Conservation (phyloP, 1,140 invertebrate species). For the Magallana gigas region DNA sequence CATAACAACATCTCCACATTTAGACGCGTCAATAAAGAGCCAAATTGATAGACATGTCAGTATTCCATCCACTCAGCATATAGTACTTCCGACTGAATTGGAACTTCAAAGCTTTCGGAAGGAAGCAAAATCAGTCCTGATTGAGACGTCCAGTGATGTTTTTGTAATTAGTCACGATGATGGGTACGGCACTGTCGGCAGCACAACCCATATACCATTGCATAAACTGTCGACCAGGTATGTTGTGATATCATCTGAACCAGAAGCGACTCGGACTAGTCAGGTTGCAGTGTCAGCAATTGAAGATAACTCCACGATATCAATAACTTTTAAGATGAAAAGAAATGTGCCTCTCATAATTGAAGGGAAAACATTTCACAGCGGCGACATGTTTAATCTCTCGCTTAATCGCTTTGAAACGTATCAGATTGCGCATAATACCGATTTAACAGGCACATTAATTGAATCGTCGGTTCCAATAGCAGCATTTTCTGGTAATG, state of each 20-base stretch:
- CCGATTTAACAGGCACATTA: neutral
- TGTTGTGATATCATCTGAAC: neutral
- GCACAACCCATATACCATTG: neutral
- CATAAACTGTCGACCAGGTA: neutral
- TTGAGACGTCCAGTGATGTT: neutral
- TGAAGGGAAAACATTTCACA: neutral
- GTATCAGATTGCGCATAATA: neutral
- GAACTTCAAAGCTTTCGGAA: neutral
- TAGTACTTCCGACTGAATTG: neutral
- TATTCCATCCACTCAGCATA: neutral
- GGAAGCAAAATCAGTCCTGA: neutral
- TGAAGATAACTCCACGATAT: neutral
- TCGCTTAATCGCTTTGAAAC: neutral
- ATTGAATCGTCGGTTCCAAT: conserved; percentile 2
- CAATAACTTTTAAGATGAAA: neutral
- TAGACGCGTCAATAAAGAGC: neutral
- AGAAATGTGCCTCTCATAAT: neutral
- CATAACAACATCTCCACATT: neutral
- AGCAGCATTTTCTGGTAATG: neutral
- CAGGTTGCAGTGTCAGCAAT: neutral
- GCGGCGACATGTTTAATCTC: neutral
- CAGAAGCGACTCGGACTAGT: neutral
- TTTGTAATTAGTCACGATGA: neutral
- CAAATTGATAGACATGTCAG: neutral
- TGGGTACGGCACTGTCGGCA: neutral